Percentiles rank a stretch among this genome's conserved stretches.
Conservation (phyloP, 2,797 vertebrate species). For the Amblyraja radiata region DNA sequence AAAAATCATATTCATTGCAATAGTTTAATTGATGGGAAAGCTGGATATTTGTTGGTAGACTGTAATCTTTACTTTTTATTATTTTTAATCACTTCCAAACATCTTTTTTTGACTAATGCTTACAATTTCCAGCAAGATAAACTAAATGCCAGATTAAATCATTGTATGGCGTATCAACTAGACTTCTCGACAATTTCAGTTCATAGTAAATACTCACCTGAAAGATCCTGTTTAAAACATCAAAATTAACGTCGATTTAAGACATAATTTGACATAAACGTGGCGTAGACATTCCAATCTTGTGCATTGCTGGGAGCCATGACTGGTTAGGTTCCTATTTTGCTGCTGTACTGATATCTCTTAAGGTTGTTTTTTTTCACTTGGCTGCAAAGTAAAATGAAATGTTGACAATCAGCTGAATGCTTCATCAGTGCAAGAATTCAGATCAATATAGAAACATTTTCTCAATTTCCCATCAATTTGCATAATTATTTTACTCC, state of each 20-base stretch:
- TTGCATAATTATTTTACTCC: neutral
- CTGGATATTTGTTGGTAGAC: neutral
- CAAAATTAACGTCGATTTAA: too few species aligned
- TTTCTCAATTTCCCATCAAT: neutral
- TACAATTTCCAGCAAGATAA: too few species aligned
- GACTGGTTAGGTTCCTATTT: neutral
- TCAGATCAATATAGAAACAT: neutral
- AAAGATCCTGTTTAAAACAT: too few species aligned
- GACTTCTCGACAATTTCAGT: too few species aligned
- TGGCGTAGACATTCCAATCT: neutral
- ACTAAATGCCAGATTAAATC: too few species aligned
- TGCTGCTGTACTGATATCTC: neutral
- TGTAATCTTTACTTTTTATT: neutral
- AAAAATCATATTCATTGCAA: neutral
- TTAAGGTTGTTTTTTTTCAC: neutral
- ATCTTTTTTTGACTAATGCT: too few species aligned
- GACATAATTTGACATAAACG: neutral
- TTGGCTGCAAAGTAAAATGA: neutral
- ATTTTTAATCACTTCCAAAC: too few species aligned
- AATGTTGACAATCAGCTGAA: neutral
- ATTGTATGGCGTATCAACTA: too few species aligned
- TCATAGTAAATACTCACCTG: too few species aligned
- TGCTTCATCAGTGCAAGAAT: neutral
- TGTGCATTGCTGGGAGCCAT: neutral
- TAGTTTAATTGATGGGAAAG: neutral